Evolutionary conservation across 2,888 invertebrate species (phyloP).

Genomic region (Catocala sponsa): DNA sequence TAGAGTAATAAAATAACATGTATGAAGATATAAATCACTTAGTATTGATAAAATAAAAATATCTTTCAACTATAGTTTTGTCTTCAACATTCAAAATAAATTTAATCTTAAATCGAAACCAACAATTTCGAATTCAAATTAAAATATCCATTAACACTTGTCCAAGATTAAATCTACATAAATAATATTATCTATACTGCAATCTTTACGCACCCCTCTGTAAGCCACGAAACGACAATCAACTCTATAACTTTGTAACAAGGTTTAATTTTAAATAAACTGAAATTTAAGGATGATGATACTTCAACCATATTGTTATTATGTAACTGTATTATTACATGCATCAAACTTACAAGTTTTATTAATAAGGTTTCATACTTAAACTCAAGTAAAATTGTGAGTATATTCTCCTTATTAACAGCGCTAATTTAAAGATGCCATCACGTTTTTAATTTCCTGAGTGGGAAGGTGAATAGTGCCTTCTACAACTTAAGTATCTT

Average conservation of each 20-base stretch:
- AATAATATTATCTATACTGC: slow-evolving; percentile 40
- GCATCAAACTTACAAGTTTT: slow-evolving; percentile 34
- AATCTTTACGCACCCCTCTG: slow-evolving; percentile 44
- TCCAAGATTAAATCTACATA: slow-evolving; percentile 51
- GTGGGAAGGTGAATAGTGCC: not conserved
- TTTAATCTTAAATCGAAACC: slow-evolving; percentile 2
- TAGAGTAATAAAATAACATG: too few species aligned
- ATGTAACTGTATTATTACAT: slow-evolving; percentile 34
- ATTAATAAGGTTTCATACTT: slow-evolving; percentile 6
- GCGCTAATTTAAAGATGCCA: slow-evolving; percentile 7
- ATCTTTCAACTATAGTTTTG: too few species aligned
- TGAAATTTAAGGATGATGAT: slow-evolving; percentile 7
- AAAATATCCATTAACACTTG: slow-evolving; percentile 48
- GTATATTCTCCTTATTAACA: slow-evolving; percentile 1
- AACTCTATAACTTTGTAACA: slow-evolving; percentile 10
- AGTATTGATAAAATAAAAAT: too few species aligned
- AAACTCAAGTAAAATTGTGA: not conserved
- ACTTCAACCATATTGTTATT: slow-evolving; percentile 29
- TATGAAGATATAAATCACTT: too few species aligned
- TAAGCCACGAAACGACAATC: slow-evolving; percentile 13
- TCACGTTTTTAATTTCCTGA: slow-evolving; percentile 12
- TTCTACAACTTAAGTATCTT: not conserved
- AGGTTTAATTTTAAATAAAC: slow-evolving; percentile 9
- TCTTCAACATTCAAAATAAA: too few species aligned
- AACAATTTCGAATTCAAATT: slow-evolving; percentile 40